Conservation (phyloP, 2,797 vertebrate species). For the Gallinago solitaria region DNA sequence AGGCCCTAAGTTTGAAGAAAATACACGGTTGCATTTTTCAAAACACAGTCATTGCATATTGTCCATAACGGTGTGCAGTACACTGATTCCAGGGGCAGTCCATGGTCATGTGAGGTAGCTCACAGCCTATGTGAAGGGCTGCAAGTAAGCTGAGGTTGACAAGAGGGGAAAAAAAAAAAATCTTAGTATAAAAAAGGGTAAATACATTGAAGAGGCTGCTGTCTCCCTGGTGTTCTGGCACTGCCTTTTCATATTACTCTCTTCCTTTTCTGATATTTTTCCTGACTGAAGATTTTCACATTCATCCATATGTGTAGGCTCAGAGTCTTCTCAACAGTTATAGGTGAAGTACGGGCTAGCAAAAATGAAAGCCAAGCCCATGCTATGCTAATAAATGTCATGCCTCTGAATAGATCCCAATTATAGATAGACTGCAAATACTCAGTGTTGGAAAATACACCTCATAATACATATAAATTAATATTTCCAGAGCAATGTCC, state of each 20-base stretch:
- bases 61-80: background rate
- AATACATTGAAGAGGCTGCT: background rate
- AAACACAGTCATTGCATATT: background rate
- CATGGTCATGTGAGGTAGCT: background rate
- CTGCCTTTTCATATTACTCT: background rate
- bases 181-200: background rate
- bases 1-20: constrained; percentile 28
- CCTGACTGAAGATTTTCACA: background rate
- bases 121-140: background rate
- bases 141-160: background rate
- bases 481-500: background rate
- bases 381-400: background rate
- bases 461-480: accelerated
- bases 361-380: background rate
- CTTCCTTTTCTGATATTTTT: background rate
- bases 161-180: background rate
- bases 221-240: background rate
- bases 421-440: background rate
- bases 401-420: background rate
- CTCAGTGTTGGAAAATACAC: background rate
- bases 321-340: background rate
- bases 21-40: background rate
- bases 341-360: background rate
- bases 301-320: background rate
- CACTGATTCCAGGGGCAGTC: background rate